Base-by-base conservation (phyloP, 2,113 vertebrate species). In the Menidia beryllina region DNA sequence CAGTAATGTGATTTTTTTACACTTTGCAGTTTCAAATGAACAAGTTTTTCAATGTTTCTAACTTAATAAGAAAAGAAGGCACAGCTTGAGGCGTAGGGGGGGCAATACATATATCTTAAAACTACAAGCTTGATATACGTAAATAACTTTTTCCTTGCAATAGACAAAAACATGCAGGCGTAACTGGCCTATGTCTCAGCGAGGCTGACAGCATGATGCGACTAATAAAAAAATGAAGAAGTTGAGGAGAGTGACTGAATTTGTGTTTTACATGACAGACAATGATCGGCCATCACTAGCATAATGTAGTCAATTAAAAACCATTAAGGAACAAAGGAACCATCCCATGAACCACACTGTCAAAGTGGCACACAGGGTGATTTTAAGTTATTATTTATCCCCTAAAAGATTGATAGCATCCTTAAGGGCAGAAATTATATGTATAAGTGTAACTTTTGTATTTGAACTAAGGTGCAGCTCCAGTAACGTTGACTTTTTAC, bases 1-100 rank as follows among this genome's bases (percentile, higher is more conserved):
- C 8, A 60, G 25, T 56, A 26, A 62, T 56, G 8, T 3, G 6
- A 62, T 48, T 49, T 55, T 30, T 34, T 51, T 17, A 15, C 34
- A 50, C 23, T 45, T 45, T 36, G 20, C 41, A 13, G 26, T 72
- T 81, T 81, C 21, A 65, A 7, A 72, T 67, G 21, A 55, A 69
- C 8, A 48, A 19, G 15, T 49, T 17, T 65, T 60, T 43, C 9
- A 34, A 30, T 34, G 11, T 65, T 47, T 58, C 1, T 24, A 25
- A 24, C 14, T n/a, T n/a, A n/a, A n/a, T n/a, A n/a, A n/a, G 26
- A 26, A 57, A 41, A 26, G 17, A 62, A 53, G 52, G 12, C 36
- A 27, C 36, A 53, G 41, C 17, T 17, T 48, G 30, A 41, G n/a
- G n/a, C n/a, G n/a, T n/a, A n/a, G n/a, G n/a, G n/a, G n/a, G n/a